Evolutionary conservation across 2,113 vertebrate species (phyloP), one percentile per base, ranked within the genome.

Genomic region (Embiotoca jacksoni): DNA sequence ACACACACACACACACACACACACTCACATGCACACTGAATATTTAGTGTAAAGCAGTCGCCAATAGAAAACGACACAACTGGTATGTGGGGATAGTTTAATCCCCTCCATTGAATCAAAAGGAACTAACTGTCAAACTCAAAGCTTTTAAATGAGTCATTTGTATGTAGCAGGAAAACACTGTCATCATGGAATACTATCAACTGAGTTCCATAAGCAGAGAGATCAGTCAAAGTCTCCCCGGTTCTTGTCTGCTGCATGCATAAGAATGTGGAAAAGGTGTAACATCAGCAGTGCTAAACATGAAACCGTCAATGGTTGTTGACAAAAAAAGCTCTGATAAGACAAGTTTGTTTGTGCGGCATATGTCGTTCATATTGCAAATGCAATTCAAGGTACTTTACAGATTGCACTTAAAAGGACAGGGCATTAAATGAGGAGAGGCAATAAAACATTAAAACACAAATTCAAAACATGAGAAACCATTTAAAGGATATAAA

Each of bases 81-180:
- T 7, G 10, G 46, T 16, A 35, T 50, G n/a, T 75, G 52, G 47
- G 30, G 15, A 59, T 53, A 62, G 23, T 15, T 70, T 49, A 36
- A 4, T 32, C 31, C 41, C 63, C 37, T 74, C 32, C 35, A 54
- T 10, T 64, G 53, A 79, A 59, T 66, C 37, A 41, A 23, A 64
- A 55, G 33, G 6, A 72, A 1, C 5, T 23, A 23, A 23, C 23
- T 23, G 23, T 23, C 23, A 23, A 44, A 61, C 47, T 49, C 7
- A 6, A n/a, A 63, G 23, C 46, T 62, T 32, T 78, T 14, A 41
- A 64, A 72, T 54, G 5, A 62, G 53, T 68, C 47, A 33, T 66
- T 60, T 82, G 35, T 44, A 71, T 55, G 41, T 31, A 9, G 1
- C 23, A 4, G 37, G 54, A 75, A 54, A 47, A 16, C 32, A 14